phyloP scores from a whole-genome alignment of 2,113 vertebrate genomes.

The Syngnathus floridae region DNA sequence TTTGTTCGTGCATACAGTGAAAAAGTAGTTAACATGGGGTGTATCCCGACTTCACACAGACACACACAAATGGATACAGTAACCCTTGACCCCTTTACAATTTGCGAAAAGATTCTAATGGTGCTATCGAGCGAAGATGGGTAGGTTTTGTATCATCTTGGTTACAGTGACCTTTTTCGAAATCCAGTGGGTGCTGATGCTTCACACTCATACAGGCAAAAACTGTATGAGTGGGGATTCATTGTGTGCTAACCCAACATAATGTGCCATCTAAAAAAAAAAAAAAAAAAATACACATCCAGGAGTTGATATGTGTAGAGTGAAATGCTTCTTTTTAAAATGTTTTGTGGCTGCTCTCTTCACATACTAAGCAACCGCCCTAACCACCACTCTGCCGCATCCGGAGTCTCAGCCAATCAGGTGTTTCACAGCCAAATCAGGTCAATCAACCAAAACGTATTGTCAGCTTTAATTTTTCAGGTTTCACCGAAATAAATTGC shows the following conservation, averaged over 20 bases:
- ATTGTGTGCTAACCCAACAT: background rate
- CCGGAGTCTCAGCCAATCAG: constrained; percentile 44
- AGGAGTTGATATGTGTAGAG: constrained; percentile 25
- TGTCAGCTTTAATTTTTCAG: background rate
- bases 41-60: constrained; percentile 49
- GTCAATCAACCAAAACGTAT: constrained; percentile 46
- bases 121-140: constrained; percentile 55
- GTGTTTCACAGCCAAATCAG: constrained; percentile 51
- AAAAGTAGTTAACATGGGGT: constrained; percentile 39
- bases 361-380: constrained; percentile 19
- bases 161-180: constrained; percentile 13
- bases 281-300: constrained; percentile 28
- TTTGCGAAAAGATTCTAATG: constrained; percentile 68
- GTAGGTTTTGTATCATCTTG: constrained; percentile 39
- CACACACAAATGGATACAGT: constrained; percentile 3
- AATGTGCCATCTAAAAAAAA: constrained; percentile 22
- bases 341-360: constrained; percentile 22
- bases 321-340: constrained; percentile 37
- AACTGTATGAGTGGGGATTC: background rate
- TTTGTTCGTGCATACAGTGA: constrained; percentile 18
- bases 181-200: constrained; percentile 25
- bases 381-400: constrained; percentile 13
- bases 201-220: constrained; percentile 32
- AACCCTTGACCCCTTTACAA: constrained; percentile 53
- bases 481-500: background rate